Base-by-base conservation (phyloP, 2,113 vertebrate species). In the Bufo bufo region DNA sequence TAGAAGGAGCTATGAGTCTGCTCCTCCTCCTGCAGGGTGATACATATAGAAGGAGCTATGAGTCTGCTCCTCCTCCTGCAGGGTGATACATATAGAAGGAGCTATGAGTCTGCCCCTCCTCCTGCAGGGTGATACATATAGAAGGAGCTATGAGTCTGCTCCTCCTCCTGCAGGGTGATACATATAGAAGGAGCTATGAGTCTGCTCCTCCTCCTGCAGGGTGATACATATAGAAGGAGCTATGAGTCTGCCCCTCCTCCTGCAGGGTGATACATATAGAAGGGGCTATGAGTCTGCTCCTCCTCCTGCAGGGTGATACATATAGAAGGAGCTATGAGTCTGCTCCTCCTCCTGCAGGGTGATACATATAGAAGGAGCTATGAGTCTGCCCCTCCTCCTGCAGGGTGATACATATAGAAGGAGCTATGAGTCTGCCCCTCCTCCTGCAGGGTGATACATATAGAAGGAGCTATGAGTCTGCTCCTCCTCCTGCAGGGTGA, bases 301-400 rank as follows among this genome's bases (percentile, higher is more conserved):
- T 43, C 78, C 56, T 89, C 4, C 90, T 81, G 58, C 92, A 98
- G 97, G 91, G 89, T 97, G 92, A 93, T 97, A n/a, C 11, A 33
- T 20, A 5, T 33, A 74, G 71, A 43, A 72, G 58, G 23, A 45
- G 79, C 56, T 61, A 43, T 81, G 58, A 59, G 33, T 81, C 33
- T 61, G 4, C 75, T 3, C 47, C 23, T 43, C 78, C 56, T 89
- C 4, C 90, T 81, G 58, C 92, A 98, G 97, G 91, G 89, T 97
- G 92, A 93, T 97, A 45, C 11, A 33, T 20, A 14, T 3, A 14
- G 56, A 33, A 58, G 58, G 23, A 45, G 79, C 56, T 61, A 17
- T 81, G 43, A 59, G 33, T 81, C 33, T 61, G 4, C 75, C 10
- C 47, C 23, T 43, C 78, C 56, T 89, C 4, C 90, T 81, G 56